phyloP scores from a whole-genome alignment of 1,140 invertebrate species.

The Procambarus virginalis region DNA sequence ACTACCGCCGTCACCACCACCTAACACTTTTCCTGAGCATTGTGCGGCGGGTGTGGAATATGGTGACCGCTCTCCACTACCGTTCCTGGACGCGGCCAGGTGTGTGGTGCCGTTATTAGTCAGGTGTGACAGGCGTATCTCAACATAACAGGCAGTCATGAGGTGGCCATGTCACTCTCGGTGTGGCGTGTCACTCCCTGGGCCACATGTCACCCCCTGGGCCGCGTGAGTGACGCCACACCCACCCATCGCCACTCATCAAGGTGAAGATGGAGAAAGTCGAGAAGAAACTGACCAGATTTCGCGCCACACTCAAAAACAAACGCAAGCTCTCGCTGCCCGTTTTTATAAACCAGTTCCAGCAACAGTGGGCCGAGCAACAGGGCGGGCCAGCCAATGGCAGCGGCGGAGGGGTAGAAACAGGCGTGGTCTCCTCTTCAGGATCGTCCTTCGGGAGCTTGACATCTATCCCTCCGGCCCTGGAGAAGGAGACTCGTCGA shows the following conservation, averaged over 20 bases:
- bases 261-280: slow-evolving; percentile 65
- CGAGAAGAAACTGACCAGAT: slow-evolving; percentile 67
- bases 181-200: too few species aligned
- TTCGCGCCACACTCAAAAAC: slow-evolving; percentile 68
- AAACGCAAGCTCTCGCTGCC: slow-evolving; percentile 68
- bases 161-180: too few species aligned
- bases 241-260: neutral
- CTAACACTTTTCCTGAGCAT: neutral
- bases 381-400: slow-evolving; percentile 1
- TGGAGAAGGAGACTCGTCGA: slow-evolving; percentile 35
- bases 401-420: slow-evolving; percentile 2
- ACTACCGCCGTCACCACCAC: neutral
- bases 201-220: neutral
- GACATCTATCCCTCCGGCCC: slow-evolving; percentile 46
- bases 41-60: neutral
- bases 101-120: neutral
- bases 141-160: too few species aligned
- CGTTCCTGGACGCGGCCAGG: neutral
- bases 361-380: slow-evolving; percentile 67
- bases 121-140: too few species aligned
- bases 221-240: neutral
- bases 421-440: slow-evolving; percentile 4
- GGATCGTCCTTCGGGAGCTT: slow-evolving; percentile 48
- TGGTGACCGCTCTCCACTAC: neutral
- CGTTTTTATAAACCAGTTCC: slow-evolving; percentile 70